A percentile compares a stretch with the other conserved stretches of the same genome.
These are phyloP conservation scores for Epinephelus moara DNA, from an alignment of 2,113 vertebrate genomes.

Conservation along the genomic window DNA sequence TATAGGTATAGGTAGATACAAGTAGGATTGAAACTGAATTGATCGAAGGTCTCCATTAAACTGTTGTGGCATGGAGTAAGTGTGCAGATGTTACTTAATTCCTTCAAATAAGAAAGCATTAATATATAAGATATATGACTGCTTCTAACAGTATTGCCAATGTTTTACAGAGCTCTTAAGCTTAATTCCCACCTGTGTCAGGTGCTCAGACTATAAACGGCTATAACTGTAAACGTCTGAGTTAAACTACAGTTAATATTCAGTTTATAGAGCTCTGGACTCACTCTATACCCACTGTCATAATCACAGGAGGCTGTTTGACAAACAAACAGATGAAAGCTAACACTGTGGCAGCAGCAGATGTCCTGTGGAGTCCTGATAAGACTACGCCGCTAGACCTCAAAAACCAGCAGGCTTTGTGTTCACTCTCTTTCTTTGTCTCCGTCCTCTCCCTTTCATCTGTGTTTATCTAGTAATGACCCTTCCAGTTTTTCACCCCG, in stretches of 20 bases:
- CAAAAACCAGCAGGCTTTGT: conserved; percentile 4
- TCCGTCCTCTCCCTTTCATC: not conserved
- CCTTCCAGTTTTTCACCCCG: conserved; percentile 29
- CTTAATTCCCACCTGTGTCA: not conserved
- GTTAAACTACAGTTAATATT: conserved; percentile 3
- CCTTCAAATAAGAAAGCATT: not conserved
- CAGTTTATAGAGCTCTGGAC: conserved; percentile 16
- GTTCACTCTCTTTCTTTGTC: conserved; percentile 39
- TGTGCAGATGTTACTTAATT: too few relatives aligned
- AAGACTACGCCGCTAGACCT: conserved; percentile 36
- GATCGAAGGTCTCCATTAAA: too few relatives aligned
- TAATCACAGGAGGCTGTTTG: conserved; percentile 6
- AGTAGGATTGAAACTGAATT: too few relatives aligned
- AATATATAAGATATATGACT: conserved; percentile 1
- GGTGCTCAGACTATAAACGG: not conserved
- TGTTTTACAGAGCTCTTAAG: not conserved
- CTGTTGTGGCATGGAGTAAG: too few relatives aligned
- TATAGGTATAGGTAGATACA: too few relatives aligned
- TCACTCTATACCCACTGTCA: conserved; percentile 2
- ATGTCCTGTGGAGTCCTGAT: conserved; percentile 63
- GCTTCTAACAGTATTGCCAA: not conserved
- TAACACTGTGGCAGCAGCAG: conserved; percentile 49
- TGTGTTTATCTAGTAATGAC: conserved; percentile 53
- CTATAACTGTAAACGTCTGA: not conserved
- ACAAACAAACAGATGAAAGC: conserved; percentile 41